phyloP scores from a whole-genome alignment of 2,888 invertebrate genomes.

The Octodonta nipae region DNA sequence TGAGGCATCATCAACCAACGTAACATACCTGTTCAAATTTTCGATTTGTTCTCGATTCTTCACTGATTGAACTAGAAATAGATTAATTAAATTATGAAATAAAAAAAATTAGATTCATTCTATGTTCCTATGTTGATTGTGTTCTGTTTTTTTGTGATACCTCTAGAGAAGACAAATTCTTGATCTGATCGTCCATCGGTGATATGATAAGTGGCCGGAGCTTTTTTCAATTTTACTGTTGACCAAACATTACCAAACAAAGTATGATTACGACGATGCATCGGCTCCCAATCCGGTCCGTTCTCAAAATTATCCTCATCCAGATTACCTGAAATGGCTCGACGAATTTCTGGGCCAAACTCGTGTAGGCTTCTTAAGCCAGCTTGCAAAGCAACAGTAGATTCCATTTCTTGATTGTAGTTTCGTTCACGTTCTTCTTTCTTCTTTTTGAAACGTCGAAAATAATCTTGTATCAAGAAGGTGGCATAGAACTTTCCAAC shows the following conservation, averaged over 20 bases:
- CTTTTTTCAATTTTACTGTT: conserved; percentile 67
- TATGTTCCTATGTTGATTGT: too few species aligned
- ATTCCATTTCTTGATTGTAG: conserved; percentile 65
- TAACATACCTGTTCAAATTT: too few species aligned
- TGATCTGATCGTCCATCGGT: too few species aligned
- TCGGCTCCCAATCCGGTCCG: conserved; percentile 77
- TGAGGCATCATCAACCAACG: too few species aligned
- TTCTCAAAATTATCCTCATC: conserved; percentile 98
- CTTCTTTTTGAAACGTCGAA: conserved; percentile 95
- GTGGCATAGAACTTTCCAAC: conserved; percentile 99
- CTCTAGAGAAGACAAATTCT: too few species aligned
- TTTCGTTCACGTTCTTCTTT: conserved; percentile 77
- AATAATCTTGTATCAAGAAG: conserved; percentile 98
- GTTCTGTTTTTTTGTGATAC: too few species aligned
- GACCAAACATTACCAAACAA: conserved; percentile 94
- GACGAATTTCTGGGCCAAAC: conserved; percentile 92
- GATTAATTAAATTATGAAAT: too few species aligned
- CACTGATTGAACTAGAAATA: too few species aligned
- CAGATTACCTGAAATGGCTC: conserved; percentile 97
- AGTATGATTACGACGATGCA: conserved; percentile 81
- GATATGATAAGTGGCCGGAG: too few species aligned
- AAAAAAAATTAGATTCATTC: too few species aligned
- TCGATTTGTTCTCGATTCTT: too few species aligned
- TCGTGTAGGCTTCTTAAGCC: conserved; percentile 94
- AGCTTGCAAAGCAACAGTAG: conserved; percentile 88